Conservation (phyloP, 2,888 invertebrate species). For the Julus scanicus region DNA sequence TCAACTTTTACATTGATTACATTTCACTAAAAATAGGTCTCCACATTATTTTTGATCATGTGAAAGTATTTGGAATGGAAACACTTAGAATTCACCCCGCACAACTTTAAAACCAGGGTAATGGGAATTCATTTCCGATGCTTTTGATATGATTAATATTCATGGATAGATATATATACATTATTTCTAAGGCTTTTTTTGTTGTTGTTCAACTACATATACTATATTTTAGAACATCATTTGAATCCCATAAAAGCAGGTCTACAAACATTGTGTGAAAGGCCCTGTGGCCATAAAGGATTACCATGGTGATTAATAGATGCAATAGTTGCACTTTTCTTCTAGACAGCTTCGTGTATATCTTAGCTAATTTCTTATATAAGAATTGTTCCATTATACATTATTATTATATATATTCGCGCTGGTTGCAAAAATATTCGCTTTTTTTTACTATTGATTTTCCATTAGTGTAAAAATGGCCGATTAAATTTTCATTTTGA, state of each 20-base stretch:
- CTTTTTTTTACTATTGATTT: slow-evolving; percentile 24
- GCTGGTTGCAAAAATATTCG: neutral
- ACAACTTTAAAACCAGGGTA: neutral
- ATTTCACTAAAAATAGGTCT: neutral
- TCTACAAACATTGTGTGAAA: neutral
- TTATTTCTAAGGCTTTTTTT: neutral
- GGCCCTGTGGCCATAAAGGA: neutral
- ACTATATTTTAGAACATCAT: neutral
- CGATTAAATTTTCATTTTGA: slow-evolving; percentile 1
- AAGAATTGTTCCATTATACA: slow-evolving; percentile 41
- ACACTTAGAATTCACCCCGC: neutral
- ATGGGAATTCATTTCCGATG: neutral
- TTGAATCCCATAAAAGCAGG: neutral
- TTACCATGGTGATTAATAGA: slow-evolving; percentile 23
- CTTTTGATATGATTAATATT: neutral
- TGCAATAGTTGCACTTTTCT: neutral
- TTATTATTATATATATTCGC: neutral
- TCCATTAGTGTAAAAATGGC: slow-evolving; percentile 43
- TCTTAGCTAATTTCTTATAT: slow-evolving; percentile 27
- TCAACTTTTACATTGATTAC: no score
- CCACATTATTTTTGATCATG: neutral
- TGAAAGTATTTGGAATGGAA: no score
- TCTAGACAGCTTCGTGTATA: neutral
- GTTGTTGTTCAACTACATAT: no score
- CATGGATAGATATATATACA: neutral